Percentiles rank a stretch among this genome's conserved stretches.
phyloP scores from a whole-genome alignment of 2,113 vertebrate species.

The Notarius quadriscutis region DNA sequence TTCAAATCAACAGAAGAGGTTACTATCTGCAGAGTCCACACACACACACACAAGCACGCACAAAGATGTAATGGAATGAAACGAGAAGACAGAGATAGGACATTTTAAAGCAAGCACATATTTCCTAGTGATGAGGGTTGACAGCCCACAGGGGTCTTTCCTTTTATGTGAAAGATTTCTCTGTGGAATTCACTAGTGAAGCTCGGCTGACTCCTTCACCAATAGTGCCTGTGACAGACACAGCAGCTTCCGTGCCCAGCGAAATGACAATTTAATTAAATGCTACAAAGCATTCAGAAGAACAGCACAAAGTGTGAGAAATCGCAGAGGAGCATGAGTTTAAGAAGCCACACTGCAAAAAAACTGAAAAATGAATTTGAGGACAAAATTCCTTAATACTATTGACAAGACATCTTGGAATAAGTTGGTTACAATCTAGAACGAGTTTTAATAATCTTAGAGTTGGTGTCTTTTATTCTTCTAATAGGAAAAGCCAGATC shows the following conservation, averaged over 20 bases:
- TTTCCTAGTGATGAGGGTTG: conserved; percentile 42
- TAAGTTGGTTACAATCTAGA: no score
- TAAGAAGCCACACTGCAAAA: neutral
- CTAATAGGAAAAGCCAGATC: no score
- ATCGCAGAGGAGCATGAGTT: neutral
- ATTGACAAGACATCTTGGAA: no score
- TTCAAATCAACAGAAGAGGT: conserved; percentile 27
- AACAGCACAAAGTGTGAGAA: conserved; percentile 12
- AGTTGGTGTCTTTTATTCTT: no score
- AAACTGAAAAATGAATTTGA: no score
- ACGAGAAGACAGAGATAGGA: conserved; percentile 37
- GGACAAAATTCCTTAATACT: no score
- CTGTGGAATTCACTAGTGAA: conserved; percentile 5
- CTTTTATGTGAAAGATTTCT: conserved; percentile 31
- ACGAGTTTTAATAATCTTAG: no score
- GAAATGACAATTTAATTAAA: conserved; percentile 46
- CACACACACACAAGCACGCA: neutral
- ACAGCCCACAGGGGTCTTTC: neutral
- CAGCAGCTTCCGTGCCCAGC: neutral
- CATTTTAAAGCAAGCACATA: conserved; percentile 25
- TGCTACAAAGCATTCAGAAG: conserved; percentile 1
- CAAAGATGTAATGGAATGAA: conserved; percentile 25
- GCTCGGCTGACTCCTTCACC: conserved; percentile 12
- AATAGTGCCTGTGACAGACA: conserved; percentile 10
- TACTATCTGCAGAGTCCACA: conserved; percentile 30